Evolutionary conservation across 2,113 vertebrate species (phyloP).

Genomic region (Lepisosteus oculatus): DNA sequence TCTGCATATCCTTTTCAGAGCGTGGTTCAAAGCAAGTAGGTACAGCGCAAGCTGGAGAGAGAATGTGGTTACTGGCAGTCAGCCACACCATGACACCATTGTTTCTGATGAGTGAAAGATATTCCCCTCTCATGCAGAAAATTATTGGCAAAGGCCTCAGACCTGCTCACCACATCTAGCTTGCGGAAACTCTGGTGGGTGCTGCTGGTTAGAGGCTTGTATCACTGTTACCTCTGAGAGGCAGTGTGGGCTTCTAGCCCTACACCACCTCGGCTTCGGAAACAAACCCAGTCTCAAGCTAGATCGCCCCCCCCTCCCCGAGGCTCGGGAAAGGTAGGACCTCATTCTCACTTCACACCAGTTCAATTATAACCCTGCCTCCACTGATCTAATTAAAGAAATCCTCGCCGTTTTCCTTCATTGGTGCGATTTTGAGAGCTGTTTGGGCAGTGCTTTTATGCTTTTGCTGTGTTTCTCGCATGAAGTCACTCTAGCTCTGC

Average conservation of each 20-base stretch:
- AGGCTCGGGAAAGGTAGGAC: conserved; percentile 14
- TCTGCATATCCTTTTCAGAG: conserved; percentile 10
- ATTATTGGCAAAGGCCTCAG: conserved; percentile 10
- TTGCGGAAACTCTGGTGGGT: background rate
- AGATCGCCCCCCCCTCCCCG: conserved; percentile 20
- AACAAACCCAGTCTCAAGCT: conserved; percentile 23
- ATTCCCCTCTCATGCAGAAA: conserved; percentile 29
- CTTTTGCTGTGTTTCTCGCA: too few species aligned
- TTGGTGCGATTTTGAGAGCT: too few species aligned
- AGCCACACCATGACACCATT: conserved; percentile 29
- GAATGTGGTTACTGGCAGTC: background rate
- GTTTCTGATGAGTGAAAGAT: conserved; percentile 33
- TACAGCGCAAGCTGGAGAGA: background rate
- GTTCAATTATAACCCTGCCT: conserved; percentile 5
- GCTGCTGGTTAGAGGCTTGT: too few species aligned
- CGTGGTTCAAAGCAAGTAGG: conserved; percentile 3
- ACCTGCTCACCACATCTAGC: too few species aligned
- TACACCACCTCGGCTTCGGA: conserved; percentile 9
- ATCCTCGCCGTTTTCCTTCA: too few species aligned
- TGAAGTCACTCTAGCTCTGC: too few species aligned
- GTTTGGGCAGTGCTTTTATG: too few species aligned
- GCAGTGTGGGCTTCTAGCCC: too few species aligned
- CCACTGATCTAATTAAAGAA: too few species aligned
- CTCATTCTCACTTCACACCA: conserved; percentile 17
- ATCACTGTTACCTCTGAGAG: too few species aligned